These are phyloP conservation scores for Cynopterus sphinx DNA, from an alignment of 2,797 vertebrate species.

Conservation along the genomic window DNA sequence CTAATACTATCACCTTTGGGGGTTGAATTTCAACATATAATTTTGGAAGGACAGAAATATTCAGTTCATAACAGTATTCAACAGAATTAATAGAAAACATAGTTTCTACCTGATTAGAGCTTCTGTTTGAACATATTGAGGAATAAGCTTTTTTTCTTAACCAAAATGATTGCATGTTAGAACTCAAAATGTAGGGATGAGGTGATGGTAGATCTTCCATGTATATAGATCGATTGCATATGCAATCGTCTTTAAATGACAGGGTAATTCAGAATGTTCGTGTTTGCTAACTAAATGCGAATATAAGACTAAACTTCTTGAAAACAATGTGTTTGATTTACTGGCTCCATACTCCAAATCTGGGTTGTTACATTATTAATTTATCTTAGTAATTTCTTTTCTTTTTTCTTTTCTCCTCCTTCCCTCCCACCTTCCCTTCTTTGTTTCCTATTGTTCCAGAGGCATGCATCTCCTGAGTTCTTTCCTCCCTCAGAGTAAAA, in stretches of 20 bases:
- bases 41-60: not conserved
- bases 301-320: not conserved
- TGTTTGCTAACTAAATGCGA: not conserved
- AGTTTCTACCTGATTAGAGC: not conserved
- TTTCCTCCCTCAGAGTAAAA: not conserved
- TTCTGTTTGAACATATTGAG: not conserved
- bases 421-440: not conserved
- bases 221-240: not conserved
- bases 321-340: not conserved
- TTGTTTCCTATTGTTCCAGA: not conserved
- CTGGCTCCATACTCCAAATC: not conserved
- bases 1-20: not conserved
- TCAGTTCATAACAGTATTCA: not conserved
- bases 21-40: not conserved
- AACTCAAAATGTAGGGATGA: not conserved
- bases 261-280: not conserved
- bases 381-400: not conserved
- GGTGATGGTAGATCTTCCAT: not conserved
- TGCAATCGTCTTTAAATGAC: not conserved
- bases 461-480: not conserved
- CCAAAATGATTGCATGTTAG: conserved; percentile 27
- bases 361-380: not conserved
- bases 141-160: not conserved
- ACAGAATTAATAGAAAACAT: not conserved
- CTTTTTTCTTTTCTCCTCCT: not conserved